Conservation (phyloP, 2,888 invertebrate genomes). For the Plagiodera versicolora region DNA sequence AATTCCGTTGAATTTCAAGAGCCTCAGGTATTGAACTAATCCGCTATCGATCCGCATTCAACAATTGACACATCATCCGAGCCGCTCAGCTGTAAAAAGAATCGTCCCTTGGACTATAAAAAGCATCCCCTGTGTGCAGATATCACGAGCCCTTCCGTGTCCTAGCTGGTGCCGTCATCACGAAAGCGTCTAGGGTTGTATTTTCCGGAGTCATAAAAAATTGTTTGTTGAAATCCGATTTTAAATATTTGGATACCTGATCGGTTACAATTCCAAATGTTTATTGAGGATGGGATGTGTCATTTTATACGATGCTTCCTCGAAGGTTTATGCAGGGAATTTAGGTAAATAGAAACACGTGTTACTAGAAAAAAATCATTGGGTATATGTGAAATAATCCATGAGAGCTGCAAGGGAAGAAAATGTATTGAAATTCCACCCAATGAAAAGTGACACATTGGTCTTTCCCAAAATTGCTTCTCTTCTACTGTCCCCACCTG, state of each 20-base stretch:
- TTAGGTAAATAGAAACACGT: too few species aligned
- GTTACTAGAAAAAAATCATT: too few species aligned
- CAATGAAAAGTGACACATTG: too few species aligned
- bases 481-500: too few species aligned
- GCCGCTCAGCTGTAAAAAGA: background rate
- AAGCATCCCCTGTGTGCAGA: slow-evolving; percentile 9
- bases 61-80: background rate
- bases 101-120: slow-evolving; percentile 9
- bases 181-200: background rate
- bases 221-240: background rate
- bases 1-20: too few species aligned
- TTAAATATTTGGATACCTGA: slow-evolving; percentile 16
- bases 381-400: too few species aligned
- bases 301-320: slow-evolving; percentile 20
- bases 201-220: background rate
- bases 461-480: too few species aligned
- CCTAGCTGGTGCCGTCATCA: slow-evolving; percentile 5
- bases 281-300: slow-evolving; percentile 18
- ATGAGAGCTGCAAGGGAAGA: too few species aligned
- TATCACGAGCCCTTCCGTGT: slow-evolving; percentile 10
- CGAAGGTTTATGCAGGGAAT: background rate
- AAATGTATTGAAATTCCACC: too few species aligned
- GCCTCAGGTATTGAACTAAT: background rate
- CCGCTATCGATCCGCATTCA: background rate
- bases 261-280: slow-evolving; percentile 14